Percentiles rank a stretch among this genome's conserved stretches.
Conservation (phyloP, 2,797 vertebrate genomes). For the Enteromius radiatus region DNA sequence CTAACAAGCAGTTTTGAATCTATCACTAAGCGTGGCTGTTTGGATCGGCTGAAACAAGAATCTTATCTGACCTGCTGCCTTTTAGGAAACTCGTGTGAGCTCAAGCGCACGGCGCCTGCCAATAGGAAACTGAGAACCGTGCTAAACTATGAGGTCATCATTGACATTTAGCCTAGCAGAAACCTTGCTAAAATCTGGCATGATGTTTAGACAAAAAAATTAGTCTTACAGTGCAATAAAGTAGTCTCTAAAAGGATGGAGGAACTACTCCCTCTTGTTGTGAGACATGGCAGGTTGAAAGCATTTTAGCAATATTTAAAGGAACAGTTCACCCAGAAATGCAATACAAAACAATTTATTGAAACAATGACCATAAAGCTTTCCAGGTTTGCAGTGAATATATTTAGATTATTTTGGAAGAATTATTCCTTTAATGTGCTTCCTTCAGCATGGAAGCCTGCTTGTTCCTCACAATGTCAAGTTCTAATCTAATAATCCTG, state of each 20-base stretch:
- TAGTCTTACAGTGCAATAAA: neutral
- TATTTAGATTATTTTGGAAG: neutral
- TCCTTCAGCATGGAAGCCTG: neutral
- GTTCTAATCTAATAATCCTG: neutral
- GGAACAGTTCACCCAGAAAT: neutral
- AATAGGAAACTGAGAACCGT: conserved; percentile 40
- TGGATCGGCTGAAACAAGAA: neutral
- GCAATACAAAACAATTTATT: neutral
- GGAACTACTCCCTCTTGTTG: conserved; percentile 41
- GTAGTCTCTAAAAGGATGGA: conserved; percentile 25
- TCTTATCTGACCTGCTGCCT: conserved; percentile 12
- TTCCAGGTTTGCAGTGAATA: neutral
- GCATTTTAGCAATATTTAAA: conserved; percentile 16
- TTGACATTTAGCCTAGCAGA: conserved; percentile 54
- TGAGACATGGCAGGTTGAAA: conserved; percentile 17
- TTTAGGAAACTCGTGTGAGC: conserved; percentile 2
- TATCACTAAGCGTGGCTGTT: neutral
- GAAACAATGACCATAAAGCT: neutral
- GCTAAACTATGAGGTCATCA: conserved; percentile 47
- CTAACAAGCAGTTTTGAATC: neutral
- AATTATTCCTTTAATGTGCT: neutral
- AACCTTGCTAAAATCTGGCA: conserved; percentile 49
- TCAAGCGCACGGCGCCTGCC: neutral
- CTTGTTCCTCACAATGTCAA: neutral
- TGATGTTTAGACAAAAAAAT: conserved; percentile 42